Base-by-base conservation (phyloP, 2,888 invertebrate genomes). In the Dryomyza anilis region DNA sequence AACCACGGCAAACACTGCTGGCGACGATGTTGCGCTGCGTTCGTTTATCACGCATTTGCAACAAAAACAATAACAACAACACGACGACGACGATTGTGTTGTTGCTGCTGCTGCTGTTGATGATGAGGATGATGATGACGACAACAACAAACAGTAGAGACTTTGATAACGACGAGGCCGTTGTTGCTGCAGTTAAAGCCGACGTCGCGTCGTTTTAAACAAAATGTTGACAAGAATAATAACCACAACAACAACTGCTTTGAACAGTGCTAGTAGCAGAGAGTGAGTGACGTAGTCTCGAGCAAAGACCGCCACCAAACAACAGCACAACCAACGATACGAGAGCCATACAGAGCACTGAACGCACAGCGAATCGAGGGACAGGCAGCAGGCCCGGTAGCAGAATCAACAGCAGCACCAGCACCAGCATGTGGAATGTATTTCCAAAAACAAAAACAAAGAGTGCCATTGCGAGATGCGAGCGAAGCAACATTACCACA, bases 281-380 rank as follows among this genome's bases (percentile, higher is more conserved):
- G 14, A 53, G 7, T 52, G 21, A 52, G 23, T 57, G 58, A 43
- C 52, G 58, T 52, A 50, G 64, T 48, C 60, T 64, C 36, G 66
- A 63, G 60, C 73, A 65, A 67, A 70, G 69, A 69, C 68, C 72
- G 71, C 73, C 72, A 73, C 74, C 64, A 59, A 76, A 73, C 76
- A 76, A 76, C 70, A 65, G 59, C 70, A 69, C 72, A 67, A 77
- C 78, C 76, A 74, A 67, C 74, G 73, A 72, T 72, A 74, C 72
- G 70, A 72, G 76, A 73, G 73, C 73, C 74, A 72, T 69, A 71
- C 72, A 73, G 72, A 74, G 71, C 76, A 78, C 76, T 76, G 71
- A 76, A 69, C 68, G 65, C 70, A 69, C 67, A 68, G 66, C 70
- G 69, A 66, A 64, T 12, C n/a, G 8, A 19, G 19, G 43, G 27